Conservation (phyloP, 2,113 vertebrate genomes). For the Lathamus discolor region DNA sequence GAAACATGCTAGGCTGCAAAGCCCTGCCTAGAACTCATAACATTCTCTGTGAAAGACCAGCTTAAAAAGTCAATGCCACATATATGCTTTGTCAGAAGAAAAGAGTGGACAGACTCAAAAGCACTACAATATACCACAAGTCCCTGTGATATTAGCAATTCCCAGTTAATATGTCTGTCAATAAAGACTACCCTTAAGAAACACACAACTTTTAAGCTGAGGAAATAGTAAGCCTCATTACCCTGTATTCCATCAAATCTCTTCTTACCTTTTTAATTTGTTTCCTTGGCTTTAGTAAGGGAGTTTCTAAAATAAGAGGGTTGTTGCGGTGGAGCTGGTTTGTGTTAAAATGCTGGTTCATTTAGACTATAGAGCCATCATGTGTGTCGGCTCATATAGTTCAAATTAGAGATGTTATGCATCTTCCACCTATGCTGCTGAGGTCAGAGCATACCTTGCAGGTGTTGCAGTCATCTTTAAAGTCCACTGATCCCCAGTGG, state of each 20-base stretch:
- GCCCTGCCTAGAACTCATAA: not conserved
- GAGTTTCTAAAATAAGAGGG: not conserved
- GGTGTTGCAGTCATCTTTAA: not conserved
- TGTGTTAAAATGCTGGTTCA: not conserved
- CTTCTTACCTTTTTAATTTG: not conserved
- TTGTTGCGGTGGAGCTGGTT: not conserved
- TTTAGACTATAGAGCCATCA: not conserved
- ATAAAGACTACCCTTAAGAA: not conserved
- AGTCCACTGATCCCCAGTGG: not conserved
- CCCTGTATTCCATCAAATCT: not conserved
- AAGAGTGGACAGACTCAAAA: not conserved
- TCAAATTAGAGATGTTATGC: not conserved
- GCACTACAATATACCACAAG: not conserved
- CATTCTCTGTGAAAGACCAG: not conserved
- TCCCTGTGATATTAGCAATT: not conserved
- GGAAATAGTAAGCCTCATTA: not conserved
- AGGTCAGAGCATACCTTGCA: not conserved
- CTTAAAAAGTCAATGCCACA: not conserved
- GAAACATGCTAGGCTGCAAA: not conserved
- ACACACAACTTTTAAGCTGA: not conserved
- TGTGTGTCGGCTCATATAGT: rapidly evolving
- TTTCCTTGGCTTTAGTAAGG: not conserved
- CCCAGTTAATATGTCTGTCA: not conserved
- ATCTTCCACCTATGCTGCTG: not conserved
- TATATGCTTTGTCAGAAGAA: not conserved